Conservation (phyloP, 2,113 vertebrate genomes). For the Pimephales promelas region DNA sequence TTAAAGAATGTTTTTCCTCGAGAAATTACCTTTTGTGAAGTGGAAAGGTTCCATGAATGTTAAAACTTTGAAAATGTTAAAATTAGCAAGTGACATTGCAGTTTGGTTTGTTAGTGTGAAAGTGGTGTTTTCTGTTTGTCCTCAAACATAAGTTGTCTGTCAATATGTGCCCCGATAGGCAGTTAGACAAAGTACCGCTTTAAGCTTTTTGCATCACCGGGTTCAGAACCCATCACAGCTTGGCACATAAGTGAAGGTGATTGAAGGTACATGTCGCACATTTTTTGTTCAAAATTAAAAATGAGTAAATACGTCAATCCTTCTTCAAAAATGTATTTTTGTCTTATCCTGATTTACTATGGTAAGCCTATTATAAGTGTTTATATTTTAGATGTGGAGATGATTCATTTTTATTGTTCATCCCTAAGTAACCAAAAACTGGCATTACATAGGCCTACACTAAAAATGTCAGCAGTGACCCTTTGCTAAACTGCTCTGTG, state of each 20-base stretch:
- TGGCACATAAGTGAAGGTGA: slow-evolving; percentile 23
- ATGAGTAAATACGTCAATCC: no score
- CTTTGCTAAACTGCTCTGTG: slow-evolving; percentile 30
- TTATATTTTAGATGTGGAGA: no score
- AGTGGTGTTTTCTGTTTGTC: background rate
- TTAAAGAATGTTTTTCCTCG: no score
- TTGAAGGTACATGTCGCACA: slow-evolving; percentile 1
- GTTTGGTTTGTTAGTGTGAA: no score
- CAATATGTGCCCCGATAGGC: background rate
- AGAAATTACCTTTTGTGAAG: no score
- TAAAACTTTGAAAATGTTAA: no score
- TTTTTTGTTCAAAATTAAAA: no score
- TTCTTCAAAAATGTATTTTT: no score
- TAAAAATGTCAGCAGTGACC: background rate
- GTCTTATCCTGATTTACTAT: no score
- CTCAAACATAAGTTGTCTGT: background rate
- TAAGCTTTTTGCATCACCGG: background rate
- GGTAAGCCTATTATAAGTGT: no score
- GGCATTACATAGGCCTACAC: background rate
- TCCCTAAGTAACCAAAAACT: slow-evolving; percentile 1
- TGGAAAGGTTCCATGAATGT: no score
- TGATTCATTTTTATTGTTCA: background rate
- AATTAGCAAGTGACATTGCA: no score
- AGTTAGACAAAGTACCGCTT: background rate
- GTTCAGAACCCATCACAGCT: background rate